phyloP scores from a whole-genome alignment of 2,113 vertebrate genomes.

The Salvator merianae region DNA sequence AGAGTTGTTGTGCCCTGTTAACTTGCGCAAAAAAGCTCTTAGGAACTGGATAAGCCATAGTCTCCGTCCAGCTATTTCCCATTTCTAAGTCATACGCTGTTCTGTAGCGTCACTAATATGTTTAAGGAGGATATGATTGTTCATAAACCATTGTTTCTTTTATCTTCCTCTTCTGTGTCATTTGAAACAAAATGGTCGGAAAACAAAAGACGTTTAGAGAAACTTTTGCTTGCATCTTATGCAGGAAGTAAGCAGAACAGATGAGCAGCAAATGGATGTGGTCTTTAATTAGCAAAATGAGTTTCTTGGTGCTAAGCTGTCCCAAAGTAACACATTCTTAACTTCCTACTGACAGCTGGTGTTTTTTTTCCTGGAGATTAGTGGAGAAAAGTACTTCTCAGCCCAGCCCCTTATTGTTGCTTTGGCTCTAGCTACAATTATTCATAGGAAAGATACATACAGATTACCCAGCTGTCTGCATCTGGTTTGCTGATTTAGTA shows the following conservation, averaged over 20 bases:
- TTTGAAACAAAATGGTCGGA: background rate
- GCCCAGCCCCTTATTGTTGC: background rate
- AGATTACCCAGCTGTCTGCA: background rate
- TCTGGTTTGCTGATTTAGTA: background rate
- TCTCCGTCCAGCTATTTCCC: background rate
- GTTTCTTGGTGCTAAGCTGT: conserved; percentile 5
- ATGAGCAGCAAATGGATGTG: background rate
- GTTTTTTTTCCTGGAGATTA: background rate
- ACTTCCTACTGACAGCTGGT: conserved; percentile 3
- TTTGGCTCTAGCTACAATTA: background rate
- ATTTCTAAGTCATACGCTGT: background rate
- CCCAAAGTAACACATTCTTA: conserved; percentile 14
- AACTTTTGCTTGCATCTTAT: background rate
- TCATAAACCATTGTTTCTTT: background rate
- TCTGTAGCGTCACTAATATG: background rate
- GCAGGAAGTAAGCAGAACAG: background rate
- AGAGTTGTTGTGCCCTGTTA: background rate
- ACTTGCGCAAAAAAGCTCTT: background rate
- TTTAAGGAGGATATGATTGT: background rate
- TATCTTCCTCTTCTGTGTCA: conserved; percentile 12
- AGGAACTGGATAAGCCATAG: background rate
- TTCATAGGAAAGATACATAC: background rate
- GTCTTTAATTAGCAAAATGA: conserved; percentile 12
- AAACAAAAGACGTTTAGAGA: background rate
- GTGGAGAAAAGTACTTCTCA: background rate